Evolutionary conservation across 2,113 vertebrate genomes (phyloP).

Genomic region (Hippocampus guttulatus): DNA sequence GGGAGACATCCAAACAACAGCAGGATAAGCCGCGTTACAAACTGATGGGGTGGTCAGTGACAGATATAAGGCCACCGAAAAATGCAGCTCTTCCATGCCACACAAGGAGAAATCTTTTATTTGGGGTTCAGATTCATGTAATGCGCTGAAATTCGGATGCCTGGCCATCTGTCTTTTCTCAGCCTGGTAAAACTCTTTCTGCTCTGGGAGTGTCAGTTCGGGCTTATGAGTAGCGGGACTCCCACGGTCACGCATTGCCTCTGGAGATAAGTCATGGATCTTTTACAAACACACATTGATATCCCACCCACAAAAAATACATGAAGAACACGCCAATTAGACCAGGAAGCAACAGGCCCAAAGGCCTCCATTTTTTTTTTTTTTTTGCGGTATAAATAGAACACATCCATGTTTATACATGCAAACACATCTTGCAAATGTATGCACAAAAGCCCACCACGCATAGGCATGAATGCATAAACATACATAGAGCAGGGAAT

Average conservation of each 20-base stretch:
- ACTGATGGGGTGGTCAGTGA: constrained; percentile 43
- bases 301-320: constrained; percentile 48
- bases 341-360: constrained; percentile 40
- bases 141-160: constrained; percentile 15
- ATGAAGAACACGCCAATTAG: constrained; percentile 67
- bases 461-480: constrained; percentile 39
- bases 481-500: constrained; percentile 31
- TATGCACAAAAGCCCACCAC: constrained; percentile 35
- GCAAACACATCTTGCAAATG: not conserved
- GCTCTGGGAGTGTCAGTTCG: constrained; percentile 21
- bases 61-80: constrained; percentile 30
- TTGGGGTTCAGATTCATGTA: constrained; percentile 25
- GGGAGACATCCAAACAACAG: constrained; percentile 47
- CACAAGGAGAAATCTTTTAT: constrained; percentile 53
- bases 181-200: constrained; percentile 17
- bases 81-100: constrained; percentile 40
- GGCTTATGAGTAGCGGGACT: constrained; percentile 35
- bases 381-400: constrained; percentile 29
- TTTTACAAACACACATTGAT: constrained; percentile 38
- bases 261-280: constrained; percentile 50
- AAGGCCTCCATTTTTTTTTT: constrained; percentile 9
- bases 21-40: constrained; percentile 41
- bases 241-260: constrained; percentile 40
- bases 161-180: constrained; percentile 9
- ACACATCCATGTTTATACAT: constrained; percentile 5